Base-by-base conservation (phyloP, 2,113 vertebrate species). In the Callaeas wilsoni region DNA sequence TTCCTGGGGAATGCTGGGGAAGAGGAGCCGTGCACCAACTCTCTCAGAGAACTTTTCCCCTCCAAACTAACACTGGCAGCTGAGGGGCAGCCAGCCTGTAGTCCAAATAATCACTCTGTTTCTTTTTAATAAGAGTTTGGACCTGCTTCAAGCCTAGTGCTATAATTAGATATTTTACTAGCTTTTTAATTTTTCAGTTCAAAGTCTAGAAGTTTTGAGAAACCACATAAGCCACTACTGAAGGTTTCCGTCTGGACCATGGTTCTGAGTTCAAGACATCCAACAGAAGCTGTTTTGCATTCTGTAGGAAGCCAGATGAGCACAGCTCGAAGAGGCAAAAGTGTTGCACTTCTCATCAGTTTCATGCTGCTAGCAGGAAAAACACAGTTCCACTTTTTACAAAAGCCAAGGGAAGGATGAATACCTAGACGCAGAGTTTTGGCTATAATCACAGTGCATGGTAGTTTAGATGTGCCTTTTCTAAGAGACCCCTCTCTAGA, bases 81-180 rank as follows among this genome's bases (percentile, higher is more conserved):
- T n/a, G 39, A 7, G 7, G 82, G 53, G 49, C 65, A 73, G 69
- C 21, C 84, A 69, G 79, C n/a, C 63, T 77, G 59, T 63, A 70
- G 63, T 70, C 47, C 71, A 93, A 95, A 86, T 19, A 84, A 89
- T 59, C 88, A 67, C 64, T 25, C 2, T 47, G 52, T 52, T 92
- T 90, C 87, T 70, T 92, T 91, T 85, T 69, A 95, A 94, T 80
- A 68, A n/a, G 60, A 56, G 9, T 67, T 92, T 96, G 88, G 92
- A 93, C 22, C 33, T 37, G 68, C 55, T 95, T 94, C 85, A 92
- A 94, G 67, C 42, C 56, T 44, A 60, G 55, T 67, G 77, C 92
- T 95, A 94, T 93, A 96, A 87, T 93, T 89, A 96, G 77, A 15
- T 55, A 56, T 84, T 93, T 94, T 74, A 91, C 71, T 64, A 91